phyloP scores from a whole-genome alignment of 2,113 vertebrate species.

The Pomatorhinus ruficollis region DNA sequence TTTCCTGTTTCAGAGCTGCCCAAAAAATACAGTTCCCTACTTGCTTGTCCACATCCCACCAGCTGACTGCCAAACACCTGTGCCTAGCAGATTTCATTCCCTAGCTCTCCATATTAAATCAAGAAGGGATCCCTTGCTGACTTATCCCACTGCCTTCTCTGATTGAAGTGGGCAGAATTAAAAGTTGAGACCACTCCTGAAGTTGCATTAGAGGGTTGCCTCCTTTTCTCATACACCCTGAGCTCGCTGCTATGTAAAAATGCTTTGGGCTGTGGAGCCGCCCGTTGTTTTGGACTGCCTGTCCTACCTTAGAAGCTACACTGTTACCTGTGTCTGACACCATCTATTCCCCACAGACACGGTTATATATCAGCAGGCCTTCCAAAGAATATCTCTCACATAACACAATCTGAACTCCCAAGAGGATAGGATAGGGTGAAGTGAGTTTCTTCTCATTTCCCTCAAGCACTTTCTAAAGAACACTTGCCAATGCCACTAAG shows the following conservation, averaged over 20 bases:
- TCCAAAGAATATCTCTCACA: neutral
- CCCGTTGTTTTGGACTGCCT: neutral
- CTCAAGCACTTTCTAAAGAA: neutral
- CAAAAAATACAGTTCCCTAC: neutral
- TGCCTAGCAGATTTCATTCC: neutral
- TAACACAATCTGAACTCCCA: neutral
- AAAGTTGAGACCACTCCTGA: neutral
- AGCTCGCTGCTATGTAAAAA: neutral
- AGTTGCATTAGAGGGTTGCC: neutral
- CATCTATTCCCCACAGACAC: neutral
- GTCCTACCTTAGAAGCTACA: neutral
- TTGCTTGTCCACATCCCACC: neutral
- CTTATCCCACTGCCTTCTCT: neutral
- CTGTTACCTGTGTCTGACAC: neutral
- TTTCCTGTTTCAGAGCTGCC: neutral
- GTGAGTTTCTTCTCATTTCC: neutral
- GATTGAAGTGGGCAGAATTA: neutral
- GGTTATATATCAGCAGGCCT: neutral
- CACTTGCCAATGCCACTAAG: neutral
- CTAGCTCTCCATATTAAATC: neutral
- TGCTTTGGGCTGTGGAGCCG: neutral
- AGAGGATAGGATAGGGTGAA: neutral
- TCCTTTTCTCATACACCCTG: neutral
- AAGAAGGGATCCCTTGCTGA: neutral
- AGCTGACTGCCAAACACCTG: accelerated